Percentiles rank a stretch among this genome's conserved stretches.
These are phyloP conservation scores for Avahi laniger DNA, from an alignment of 2,797 vertebrate genomes.

Conservation along the genomic window DNA sequence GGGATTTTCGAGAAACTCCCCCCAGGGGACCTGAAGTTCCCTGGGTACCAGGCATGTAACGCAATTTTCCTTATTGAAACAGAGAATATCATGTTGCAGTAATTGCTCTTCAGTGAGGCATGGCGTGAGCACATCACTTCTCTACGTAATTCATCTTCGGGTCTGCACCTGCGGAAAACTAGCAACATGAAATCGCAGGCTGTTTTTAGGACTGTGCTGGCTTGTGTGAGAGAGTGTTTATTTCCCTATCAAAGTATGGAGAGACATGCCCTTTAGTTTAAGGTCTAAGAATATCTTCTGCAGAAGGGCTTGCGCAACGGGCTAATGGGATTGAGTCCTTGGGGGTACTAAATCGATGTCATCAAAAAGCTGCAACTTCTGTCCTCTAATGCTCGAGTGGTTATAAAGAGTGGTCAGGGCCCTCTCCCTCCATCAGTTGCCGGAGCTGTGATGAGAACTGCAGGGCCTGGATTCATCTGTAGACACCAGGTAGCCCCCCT, in stretches of 20 bases:
- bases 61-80: not conserved
- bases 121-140: accelerated
- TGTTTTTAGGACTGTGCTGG: not conserved
- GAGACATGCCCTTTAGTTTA: not conserved
- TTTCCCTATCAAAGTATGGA: not conserved
- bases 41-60: not conserved
- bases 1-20: conserved; percentile 59
- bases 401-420: not conserved
- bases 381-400: not conserved
- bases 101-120: not conserved
- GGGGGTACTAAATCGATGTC: not conserved
- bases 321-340: not conserved
- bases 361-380: not conserved
- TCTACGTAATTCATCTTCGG: not conserved
- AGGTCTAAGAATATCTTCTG: not conserved
- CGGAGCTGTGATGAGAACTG: not conserved
- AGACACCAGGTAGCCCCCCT: no score
- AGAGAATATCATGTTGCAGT: not conserved
- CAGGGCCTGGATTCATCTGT: no score
- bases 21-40: not conserved
- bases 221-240: not conserved
- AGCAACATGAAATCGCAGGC: not conserved
- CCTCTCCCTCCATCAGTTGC: not conserved
- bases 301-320: not conserved
- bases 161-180: not conserved